Evolutionary conservation across 2,888 invertebrate species (phyloP).

Genomic region (Melanotus villosus): DNA sequence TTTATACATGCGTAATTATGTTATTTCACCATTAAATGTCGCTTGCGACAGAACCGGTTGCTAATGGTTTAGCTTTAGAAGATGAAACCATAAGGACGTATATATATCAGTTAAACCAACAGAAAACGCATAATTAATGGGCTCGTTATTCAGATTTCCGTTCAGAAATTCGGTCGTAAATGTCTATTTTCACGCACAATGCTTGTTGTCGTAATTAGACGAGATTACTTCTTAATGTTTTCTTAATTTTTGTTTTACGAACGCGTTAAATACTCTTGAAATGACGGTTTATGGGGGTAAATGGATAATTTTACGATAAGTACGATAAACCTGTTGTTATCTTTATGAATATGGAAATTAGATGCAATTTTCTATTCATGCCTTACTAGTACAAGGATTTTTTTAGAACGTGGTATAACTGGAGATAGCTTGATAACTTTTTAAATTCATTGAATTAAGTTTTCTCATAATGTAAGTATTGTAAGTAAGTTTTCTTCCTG

Average conservation of each 20-base stretch:
- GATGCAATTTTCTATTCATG: constrained; percentile 31
- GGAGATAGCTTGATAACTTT: constrained; percentile 15
- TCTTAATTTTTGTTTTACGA: constrained; percentile 12
- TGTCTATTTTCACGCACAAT: constrained; percentile 8
- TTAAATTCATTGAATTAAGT: constrained; percentile 24
- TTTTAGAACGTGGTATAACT: constrained; percentile 19
- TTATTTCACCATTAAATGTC: constrained; percentile 51
- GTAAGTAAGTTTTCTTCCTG: too few species aligned
- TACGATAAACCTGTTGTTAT: constrained; percentile 4
- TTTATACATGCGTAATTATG: constrained; percentile 54
- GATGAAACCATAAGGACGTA: constrained; percentile 16
- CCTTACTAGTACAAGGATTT: constrained; percentile 41
- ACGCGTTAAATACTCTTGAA: not conserved
- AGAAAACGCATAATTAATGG: constrained; percentile 19
- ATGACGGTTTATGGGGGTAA: not conserved
- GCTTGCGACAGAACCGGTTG: constrained; percentile 52
- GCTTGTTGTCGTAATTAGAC: not conserved
- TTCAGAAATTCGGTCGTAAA: constrained; percentile 14
- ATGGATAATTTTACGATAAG: not conserved
- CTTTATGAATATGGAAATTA: constrained; percentile 37
- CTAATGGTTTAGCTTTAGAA: constrained; percentile 27
- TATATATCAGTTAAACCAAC: constrained; percentile 4
- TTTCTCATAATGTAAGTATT: constrained; percentile 26
- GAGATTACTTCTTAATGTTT: not conserved
- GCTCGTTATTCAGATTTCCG: constrained; percentile 26